Percentiles rank a stretch among this genome's conserved stretches.
These are phyloP conservation scores for Liopterus haemorrhoidalis DNA, from an alignment of 2,888 invertebrate species.

Conservation along the genomic window DNA sequence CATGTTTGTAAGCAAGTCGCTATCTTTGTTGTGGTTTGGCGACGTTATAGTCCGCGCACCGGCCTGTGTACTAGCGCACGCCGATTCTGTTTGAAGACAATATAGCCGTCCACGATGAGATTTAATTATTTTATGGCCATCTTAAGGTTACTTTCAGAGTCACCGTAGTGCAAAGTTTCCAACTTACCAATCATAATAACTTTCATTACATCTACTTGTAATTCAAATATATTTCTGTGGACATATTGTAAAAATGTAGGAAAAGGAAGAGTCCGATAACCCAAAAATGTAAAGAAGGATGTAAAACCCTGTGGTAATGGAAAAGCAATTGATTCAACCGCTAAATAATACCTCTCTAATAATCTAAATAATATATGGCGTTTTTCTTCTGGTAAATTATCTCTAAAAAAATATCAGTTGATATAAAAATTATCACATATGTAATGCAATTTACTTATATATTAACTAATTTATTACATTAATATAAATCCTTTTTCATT, in stretches of 20 bases:
- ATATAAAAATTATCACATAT: constrained; percentile 12
- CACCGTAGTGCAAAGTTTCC: too few species aligned
- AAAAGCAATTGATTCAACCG: constrained; percentile 73
- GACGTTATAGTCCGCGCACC: too few species aligned
- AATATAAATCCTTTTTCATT: constrained; percentile 71
- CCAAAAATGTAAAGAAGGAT: constrained; percentile 83
- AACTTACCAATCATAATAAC: constrained; percentile 67
- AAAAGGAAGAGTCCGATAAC: constrained; percentile 70
- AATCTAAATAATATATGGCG: constrained; percentile 69
- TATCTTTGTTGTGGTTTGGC: too few species aligned
- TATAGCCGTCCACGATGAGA: too few species aligned
- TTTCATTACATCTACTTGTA: constrained; percentile 84
- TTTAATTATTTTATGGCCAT: too few species aligned
- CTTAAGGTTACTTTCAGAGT: too few species aligned
- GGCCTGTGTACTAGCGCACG: too few species aligned
- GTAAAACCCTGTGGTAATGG: constrained; percentile 81
- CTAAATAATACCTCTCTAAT: constrained; percentile 74
- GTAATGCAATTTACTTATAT: constrained; percentile 17
- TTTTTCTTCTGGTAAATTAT: constrained; percentile 65
- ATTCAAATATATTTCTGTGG: constrained; percentile 73
- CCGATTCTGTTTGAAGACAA: too few species aligned
- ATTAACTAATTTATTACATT: constrained; percentile 52
- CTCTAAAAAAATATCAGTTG: constrained; percentile 50
- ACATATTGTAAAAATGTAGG: constrained; percentile 79
- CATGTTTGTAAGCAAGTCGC: too few species aligned